phyloP scores from a whole-genome alignment of 2,113 vertebrate species.

The Ceyx melanurus region DNA sequence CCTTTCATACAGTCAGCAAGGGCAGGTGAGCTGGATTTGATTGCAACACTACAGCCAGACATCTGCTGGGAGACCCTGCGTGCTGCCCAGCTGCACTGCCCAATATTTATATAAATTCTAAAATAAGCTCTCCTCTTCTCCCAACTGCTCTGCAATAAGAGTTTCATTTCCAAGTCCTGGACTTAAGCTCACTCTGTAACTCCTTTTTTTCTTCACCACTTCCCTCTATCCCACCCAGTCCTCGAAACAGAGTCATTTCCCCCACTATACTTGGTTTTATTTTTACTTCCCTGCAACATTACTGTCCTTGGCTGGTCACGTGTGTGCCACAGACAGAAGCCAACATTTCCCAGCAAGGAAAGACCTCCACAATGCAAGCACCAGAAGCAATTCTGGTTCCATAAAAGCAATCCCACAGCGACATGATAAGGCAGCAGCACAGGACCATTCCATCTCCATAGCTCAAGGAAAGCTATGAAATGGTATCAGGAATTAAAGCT shows the following conservation, averaged over 20 bases:
- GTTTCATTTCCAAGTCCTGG: conserved; percentile 10
- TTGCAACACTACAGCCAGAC: not conserved
- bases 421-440: accelerated
- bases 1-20: not conserved
- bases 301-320: not conserved
- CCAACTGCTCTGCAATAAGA: not conserved
- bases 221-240: not conserved
- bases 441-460: not conserved
- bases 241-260: not conserved
- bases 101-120: not conserved
- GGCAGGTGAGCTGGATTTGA: not conserved
- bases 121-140: not conserved
- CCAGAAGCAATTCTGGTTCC: not conserved
- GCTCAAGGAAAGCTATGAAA: not conserved
- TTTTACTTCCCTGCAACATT: not conserved
- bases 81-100: not conserved
- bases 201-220: conserved; percentile 15
- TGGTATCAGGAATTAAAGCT: not conserved
- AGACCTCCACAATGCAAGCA: not conserved
- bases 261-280: not conserved
- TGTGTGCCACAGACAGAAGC: not conserved
- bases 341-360: not conserved
- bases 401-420: not conserved
- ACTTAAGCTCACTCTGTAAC: not conserved
- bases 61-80: not conserved